phyloP scores from a whole-genome alignment of 1,140 invertebrate species.

The Cherax destructor region DNA sequence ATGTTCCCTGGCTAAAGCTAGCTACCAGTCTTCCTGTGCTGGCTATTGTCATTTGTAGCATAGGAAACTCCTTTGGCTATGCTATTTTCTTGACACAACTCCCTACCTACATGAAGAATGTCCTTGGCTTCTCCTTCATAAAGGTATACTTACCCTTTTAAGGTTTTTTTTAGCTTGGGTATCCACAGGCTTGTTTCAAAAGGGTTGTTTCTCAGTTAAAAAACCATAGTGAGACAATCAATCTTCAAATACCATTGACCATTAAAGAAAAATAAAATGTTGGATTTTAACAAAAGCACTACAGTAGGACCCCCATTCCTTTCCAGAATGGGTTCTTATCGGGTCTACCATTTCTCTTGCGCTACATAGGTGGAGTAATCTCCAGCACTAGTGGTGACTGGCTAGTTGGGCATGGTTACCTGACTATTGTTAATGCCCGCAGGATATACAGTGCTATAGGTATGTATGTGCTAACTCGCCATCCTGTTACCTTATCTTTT shows the following conservation, averaged over 20 bases:
- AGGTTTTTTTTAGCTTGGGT: neutral
- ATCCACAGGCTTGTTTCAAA: neutral
- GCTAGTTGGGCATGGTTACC: neutral
- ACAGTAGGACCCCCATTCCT: neutral
- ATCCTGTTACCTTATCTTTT: no score
- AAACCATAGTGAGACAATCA: neutral
- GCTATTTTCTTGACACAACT: slow-evolving; percentile 6
- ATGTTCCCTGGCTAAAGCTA: slow-evolving; percentile 19
- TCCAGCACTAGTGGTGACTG: slow-evolving; percentile 9
- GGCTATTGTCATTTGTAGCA: neutral
- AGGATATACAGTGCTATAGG: slow-evolving; percentile 28
- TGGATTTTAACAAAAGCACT: no score
- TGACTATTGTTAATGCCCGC: slow-evolving; percentile 4
- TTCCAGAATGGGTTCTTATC: slow-evolving; percentile 29
- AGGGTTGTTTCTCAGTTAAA: neutral
- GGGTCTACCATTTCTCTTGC: slow-evolving; percentile 20
- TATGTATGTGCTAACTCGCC: neutral
- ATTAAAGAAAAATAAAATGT: no score
- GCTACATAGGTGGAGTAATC: slow-evolving; percentile 1
- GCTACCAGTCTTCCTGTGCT: slow-evolving; percentile 17
- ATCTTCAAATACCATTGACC: neutral
- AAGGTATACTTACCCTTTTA: neutral
- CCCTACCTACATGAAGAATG: slow-evolving; percentile 50
- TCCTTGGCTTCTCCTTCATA: slow-evolving; percentile 47
- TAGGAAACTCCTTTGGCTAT: slow-evolving; percentile 17